Base-by-base conservation (phyloP, 2,888 invertebrate species). In the Trachelus troglodyta region DNA sequence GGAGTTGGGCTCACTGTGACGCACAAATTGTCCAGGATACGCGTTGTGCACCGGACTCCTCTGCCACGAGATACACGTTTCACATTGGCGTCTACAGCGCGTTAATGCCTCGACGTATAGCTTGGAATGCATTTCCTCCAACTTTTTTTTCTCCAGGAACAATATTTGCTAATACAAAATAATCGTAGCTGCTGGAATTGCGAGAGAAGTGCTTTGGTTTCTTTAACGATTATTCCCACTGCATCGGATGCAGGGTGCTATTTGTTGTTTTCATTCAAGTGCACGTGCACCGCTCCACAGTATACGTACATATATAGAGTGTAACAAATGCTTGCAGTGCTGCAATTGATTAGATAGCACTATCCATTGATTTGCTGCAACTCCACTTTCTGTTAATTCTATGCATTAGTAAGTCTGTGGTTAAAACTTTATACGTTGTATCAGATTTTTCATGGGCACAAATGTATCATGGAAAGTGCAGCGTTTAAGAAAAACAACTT, bases 1-100 rank as follows among this genome's bases (percentile, higher is more conserved):
- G 87, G 85, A 88, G 87, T 82, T 75, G 74, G 77, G 77, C 79
- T 82, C 81, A 79, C 76, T 78, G 81, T 77, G 79, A 71, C 75
- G 69, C 12, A 71, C 30, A 71, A 31, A 34, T 23, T 56, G 23
- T 23, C 23, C 56, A 71, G 31, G 31, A 31, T 71, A 34, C 34
- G 71, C 71, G 23, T 12, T 23, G 31, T 6, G 12, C 71, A 23
- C 1, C 9, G 31, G 11, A 34, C 30, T 69, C 69, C 30, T 69
- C 69, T 3, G 30, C 15, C 69, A 30, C 33, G 71, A 71, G 71
- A 1, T 12, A 34, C 12, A 31, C 34, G 23, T 2, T 56, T 56
- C 2, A 15, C 23, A 9, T 40, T 40, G 40, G 40, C 11, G 23
- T 56, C 9, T 15, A 9, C 23, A 56, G 9, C 23, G 56, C 56